phyloP scores from a whole-genome alignment of 2,888 invertebrate genomes.

The Nudaria mundana region DNA sequence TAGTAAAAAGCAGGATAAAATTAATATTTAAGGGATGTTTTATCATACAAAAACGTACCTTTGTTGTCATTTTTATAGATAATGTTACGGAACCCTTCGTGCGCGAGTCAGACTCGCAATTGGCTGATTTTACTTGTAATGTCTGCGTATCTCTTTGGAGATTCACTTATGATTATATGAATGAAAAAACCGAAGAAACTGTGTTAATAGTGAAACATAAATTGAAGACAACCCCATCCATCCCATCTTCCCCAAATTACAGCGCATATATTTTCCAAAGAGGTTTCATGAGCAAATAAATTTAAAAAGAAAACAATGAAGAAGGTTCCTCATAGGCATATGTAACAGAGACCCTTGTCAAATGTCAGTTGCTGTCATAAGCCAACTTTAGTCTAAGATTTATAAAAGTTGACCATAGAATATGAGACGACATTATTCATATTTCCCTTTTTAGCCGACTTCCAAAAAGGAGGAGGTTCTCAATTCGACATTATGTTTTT shows the following conservation, averaged over 20 bases:
- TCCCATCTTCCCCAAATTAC: not conserved
- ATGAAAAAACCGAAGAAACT: too few species aligned
- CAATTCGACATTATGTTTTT: too few species aligned
- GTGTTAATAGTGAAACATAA: not conserved
- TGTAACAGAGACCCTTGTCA: slow-evolving; percentile 2
- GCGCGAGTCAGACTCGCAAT: too few species aligned
- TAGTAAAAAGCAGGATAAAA: too few species aligned
- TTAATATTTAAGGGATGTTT: too few species aligned
- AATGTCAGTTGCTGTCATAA: slow-evolving; percentile 4
- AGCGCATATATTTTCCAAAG: not conserved
- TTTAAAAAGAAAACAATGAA: slow-evolving; percentile 2
- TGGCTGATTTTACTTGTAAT: too few species aligned
- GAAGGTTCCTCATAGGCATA: not conserved
- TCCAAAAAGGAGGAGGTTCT: too few species aligned
- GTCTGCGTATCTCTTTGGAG: too few species aligned
- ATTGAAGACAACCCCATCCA: not conserved
- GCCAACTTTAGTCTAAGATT: not conserved
- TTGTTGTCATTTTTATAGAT: too few species aligned
- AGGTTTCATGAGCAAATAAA: not conserved
- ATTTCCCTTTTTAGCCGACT: not conserved
- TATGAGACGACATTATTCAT: not conserved
- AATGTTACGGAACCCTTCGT: too few species aligned
- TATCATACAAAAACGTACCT: too few species aligned
- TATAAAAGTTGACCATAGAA: not conserved
- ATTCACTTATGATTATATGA: too few species aligned